phyloP scores from a whole-genome alignment of 53 echinoderm and acorn worm species.

The Crossaster papposus region DNA sequence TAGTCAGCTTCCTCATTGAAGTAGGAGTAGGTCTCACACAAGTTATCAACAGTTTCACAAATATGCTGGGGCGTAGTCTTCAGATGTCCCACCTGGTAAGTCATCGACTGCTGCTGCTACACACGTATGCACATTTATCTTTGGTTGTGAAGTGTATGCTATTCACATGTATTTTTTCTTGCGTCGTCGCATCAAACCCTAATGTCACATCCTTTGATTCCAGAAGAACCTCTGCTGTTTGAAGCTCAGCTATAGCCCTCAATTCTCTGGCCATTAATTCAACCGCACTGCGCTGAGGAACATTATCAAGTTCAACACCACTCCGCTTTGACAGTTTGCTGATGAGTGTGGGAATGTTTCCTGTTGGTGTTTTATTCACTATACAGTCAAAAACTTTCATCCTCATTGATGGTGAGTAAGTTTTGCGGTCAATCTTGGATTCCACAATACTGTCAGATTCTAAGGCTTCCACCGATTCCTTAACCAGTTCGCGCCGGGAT shows the following conservation, averaged over 20 bases:
- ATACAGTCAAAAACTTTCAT: too few species aligned
- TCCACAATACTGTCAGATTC: too few species aligned
- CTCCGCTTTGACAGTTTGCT: not conserved
- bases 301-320: constrained; percentile 5
- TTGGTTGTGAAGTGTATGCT: constrained; percentile 47
- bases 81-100: too few species aligned
- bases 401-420: too few species aligned
- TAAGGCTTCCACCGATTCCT: too few species aligned
- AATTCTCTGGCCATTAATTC: constrained; percentile 62
- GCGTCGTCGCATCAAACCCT: constrained; percentile 63
- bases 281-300: constrained; percentile 50
- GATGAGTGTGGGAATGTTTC: constrained; percentile 29
- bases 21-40: constrained; percentile 45
- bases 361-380: constrained; percentile 60
- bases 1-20: constrained; percentile 34
- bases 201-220: constrained; percentile 33
- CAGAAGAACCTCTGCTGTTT: constrained; percentile 28
- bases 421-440: too few species aligned
- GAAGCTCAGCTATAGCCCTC: constrained; percentile 40
- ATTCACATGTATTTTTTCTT: constrained; percentile 45
- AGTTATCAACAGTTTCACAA: too few species aligned
- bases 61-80: too few species aligned
- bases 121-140: too few species aligned
- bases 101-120: too few species aligned
- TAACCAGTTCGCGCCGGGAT: too few species aligned